Conservation (phyloP, 1,140 invertebrate genomes). For the Ostrea edulis region DNA sequence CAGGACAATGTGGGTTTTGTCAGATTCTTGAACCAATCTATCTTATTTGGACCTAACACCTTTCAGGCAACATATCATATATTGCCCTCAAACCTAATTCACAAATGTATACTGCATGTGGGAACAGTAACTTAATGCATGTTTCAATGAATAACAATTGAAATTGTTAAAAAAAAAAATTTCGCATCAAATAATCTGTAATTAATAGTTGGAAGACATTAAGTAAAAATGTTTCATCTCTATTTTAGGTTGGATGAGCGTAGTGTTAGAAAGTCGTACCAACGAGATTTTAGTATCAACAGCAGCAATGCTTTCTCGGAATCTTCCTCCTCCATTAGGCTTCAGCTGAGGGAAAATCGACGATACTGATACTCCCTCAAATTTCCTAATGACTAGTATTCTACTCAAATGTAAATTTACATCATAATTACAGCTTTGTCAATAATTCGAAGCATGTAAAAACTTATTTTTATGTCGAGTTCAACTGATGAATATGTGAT, state of each 20-base stretch:
- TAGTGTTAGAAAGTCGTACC: not conserved
- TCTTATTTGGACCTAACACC: too few relatives aligned
- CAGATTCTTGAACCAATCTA: too few relatives aligned
- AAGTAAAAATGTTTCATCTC: too few relatives aligned
- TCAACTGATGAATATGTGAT: not conserved
- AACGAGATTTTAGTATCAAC: slow-evolving; percentile 47
- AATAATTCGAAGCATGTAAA: not conserved
- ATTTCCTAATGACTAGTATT: not conserved
- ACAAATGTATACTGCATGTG: too few relatives aligned
- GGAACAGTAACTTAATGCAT: too few relatives aligned
- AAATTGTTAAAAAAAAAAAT: too few relatives aligned
- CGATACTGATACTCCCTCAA: slow-evolving; percentile 32
- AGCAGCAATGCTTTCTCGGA: slow-evolving; percentile 54
- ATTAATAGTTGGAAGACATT: too few relatives aligned
- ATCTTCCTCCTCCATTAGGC: slow-evolving; percentile 52
- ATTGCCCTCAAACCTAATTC: too few relatives aligned
- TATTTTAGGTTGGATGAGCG: slow-evolving; percentile 47
- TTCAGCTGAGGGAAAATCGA: slow-evolving; percentile 51
- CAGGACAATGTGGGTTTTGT: too few relatives aligned
- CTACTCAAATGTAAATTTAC: not conserved
- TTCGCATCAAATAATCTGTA: too few relatives aligned
- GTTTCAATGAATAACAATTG: too few relatives aligned
- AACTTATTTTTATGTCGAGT: not conserved
- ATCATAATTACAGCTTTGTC: not conserved
- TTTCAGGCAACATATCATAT: too few relatives aligned